Evolutionary conservation across 2,113 vertebrate genomes (phyloP).

Genomic region (Cryptomyrus ogoouensis): DNA sequence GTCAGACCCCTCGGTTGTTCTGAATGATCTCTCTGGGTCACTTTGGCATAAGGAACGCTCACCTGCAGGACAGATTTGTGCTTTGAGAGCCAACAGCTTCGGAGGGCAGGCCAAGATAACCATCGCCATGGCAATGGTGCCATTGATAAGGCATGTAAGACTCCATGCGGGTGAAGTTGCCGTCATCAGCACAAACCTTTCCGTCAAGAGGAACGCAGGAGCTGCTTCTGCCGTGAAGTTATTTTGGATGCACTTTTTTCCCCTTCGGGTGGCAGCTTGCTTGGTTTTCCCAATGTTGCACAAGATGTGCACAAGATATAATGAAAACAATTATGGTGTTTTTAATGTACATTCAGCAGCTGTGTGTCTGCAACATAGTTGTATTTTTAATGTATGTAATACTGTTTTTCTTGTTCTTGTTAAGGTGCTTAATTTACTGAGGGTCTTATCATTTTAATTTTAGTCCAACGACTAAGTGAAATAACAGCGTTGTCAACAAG

Average conservation of each 20-base stretch:
- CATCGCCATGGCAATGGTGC: conserved; percentile 24
- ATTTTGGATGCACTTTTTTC: conserved; percentile 30
- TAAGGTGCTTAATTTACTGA: background rate
- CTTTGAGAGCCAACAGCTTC: conserved; percentile 15
- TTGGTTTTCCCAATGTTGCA: conserved; percentile 2
- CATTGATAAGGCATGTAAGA: conserved; percentile 23
- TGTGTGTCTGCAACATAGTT: background rate
- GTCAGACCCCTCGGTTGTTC: background rate
- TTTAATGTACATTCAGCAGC: background rate
- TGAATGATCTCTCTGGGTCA: conserved; percentile 7
- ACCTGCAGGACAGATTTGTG: conserved; percentile 2
- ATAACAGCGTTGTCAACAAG: background rate
- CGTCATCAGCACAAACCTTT: conserved; percentile 23
- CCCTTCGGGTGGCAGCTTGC: background rate
- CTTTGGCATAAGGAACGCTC: conserved; percentile 7
- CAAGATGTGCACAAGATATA: background rate
- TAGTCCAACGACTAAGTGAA: background rate
- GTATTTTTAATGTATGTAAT: background rate
- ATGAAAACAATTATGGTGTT: background rate
- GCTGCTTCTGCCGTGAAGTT: conserved; percentile 25
- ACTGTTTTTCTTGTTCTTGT: background rate
- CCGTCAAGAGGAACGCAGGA: conserved; percentile 27
- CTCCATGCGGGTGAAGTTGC: conserved; percentile 29
- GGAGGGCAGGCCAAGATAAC: background rate
- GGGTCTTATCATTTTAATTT: background rate